Percentiles rank a stretch among this genome's conserved stretches.
Evolutionary conservation across 2,113 vertebrate species (phyloP).

Genomic region (Nicator chloris): DNA sequence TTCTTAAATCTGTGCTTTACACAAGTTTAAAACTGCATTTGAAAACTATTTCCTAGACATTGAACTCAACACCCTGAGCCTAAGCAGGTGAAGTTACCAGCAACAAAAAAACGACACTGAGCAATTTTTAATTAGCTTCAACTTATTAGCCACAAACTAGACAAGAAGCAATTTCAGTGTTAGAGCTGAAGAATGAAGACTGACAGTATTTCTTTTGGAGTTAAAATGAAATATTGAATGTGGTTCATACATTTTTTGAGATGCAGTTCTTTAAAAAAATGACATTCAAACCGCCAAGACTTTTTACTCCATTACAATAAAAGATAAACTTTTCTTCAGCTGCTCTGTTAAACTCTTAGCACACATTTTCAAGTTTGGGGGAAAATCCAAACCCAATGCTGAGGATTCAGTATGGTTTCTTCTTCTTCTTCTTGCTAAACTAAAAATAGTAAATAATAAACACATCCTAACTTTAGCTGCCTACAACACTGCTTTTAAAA

Average conservation of each 20-base stretch:
- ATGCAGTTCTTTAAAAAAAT: background rate
- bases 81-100: background rate
- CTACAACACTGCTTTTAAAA: background rate
- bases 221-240: background rate
- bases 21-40: background rate
- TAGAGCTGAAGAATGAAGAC: background rate
- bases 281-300: background rate
- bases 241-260: background rate
- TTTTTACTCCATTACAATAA: background rate
- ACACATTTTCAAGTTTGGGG: background rate
- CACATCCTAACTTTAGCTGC: background rate
- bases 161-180: background rate
- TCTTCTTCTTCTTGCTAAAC: background rate
- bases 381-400: background rate
- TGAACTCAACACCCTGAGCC: background rate
- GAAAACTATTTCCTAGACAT: background rate
- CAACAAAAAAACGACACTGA: background rate
- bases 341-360: background rate
- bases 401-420: background rate
- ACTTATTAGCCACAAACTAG: background rate
- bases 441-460: background rate
- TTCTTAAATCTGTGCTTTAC: background rate
- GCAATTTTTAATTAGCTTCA: background rate
- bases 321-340: background rate
- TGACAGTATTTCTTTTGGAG: background rate